Conservation (phyloP, 2,113 vertebrate genomes). For the Nothobranchius furzeri region DNA sequence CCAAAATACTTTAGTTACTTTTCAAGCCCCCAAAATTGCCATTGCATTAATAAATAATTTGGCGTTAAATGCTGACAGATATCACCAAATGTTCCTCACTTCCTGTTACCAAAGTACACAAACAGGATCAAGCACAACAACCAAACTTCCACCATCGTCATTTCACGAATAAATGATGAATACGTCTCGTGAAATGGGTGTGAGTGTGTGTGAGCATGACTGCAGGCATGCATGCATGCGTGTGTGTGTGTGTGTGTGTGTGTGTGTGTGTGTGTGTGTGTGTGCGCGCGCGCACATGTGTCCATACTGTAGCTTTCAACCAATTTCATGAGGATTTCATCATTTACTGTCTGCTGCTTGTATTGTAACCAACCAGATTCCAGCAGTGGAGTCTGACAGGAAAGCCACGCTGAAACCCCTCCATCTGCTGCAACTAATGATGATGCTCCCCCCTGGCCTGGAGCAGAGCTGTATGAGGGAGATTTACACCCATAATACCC, state of each 20-base stretch:
- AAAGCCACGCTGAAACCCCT: conserved; percentile 54
- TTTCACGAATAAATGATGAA: conserved; percentile 67
- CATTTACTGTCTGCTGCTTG: conserved; percentile 63
- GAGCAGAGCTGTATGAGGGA: conserved; percentile 70
- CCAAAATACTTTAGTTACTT: no score
- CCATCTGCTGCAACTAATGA: conserved; percentile 75
- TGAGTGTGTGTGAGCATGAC: no score
- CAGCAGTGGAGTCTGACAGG: conserved; percentile 56
- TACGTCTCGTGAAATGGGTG: conserved; percentile 33
- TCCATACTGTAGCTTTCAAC: conserved; percentile 58
- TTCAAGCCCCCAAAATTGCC: no score
- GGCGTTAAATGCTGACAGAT: neutral
- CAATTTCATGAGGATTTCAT: conserved; percentile 77
- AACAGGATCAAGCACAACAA: conserved; percentile 20
- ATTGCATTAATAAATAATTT: neutral
- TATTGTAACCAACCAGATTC: conserved; percentile 65
- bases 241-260: neutral
- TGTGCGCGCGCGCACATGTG: no score
- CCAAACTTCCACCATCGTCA: conserved; percentile 44
- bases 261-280: no score
- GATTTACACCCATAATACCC: conserved; percentile 77
- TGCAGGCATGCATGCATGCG: no score
- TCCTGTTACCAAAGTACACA: conserved; percentile 12
- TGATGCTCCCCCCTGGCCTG: conserved; percentile 69
- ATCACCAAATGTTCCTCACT: neutral